Percentiles rank a stretch among this genome's conserved stretches.
Conservation (phyloP, 2,888 invertebrate species). For the Xestia ashworthii region DNA sequence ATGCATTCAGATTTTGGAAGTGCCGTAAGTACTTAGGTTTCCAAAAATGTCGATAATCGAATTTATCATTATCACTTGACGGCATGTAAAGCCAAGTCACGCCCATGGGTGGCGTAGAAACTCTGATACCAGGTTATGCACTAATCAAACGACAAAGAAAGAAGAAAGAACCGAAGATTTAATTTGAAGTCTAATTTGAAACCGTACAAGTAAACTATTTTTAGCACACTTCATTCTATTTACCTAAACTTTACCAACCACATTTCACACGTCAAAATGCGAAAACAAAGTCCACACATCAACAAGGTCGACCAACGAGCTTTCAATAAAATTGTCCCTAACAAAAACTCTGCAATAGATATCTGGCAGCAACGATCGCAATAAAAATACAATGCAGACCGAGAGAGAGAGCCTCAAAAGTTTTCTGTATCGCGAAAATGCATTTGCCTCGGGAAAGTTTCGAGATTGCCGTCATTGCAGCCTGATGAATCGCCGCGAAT, state of each 20-base stretch:
- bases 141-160: no score
- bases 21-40: neutral
- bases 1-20: neutral
- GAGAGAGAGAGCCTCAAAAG: constrained; percentile 73
- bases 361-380: constrained; percentile 69
- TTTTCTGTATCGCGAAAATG: constrained; percentile 82
- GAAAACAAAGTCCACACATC: constrained; percentile 42
- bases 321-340: constrained; percentile 58
- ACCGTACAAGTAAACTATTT: neutral
- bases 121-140: no score
- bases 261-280: constrained; percentile 21
- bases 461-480: constrained; percentile 78
- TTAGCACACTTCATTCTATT: neutral
- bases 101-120: no score
- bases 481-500: constrained; percentile 79
- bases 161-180: no score
- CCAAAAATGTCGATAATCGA: neutral
- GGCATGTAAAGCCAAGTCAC: no score
- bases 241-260: constrained; percentile 1
- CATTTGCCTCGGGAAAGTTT: constrained; percentile 83
- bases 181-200: neutral
- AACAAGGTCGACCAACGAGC: constrained; percentile 40
- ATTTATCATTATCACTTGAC: no score
- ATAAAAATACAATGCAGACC: constrained; percentile 75
- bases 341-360: constrained; percentile 66